Evolutionary conservation across 2,888 invertebrate genomes (phyloP).

Genomic region (Pristionchus japonicus): DNA sequence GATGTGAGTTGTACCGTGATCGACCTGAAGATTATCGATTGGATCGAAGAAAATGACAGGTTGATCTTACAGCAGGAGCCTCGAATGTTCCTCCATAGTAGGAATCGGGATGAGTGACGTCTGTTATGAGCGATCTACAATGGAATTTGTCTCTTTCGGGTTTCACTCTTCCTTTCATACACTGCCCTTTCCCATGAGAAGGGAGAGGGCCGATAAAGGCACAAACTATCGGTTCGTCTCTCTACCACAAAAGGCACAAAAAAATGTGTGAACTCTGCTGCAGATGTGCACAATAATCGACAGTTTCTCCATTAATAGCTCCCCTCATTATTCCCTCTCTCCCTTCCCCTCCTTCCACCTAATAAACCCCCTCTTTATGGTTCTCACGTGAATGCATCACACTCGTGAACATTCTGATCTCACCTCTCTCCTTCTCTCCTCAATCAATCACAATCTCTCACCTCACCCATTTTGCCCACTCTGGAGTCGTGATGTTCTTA

Average conservation of each 20-base stretch:
- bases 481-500: conserved; percentile 62
- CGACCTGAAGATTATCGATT: conserved; percentile 76
- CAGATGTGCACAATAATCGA: not conserved
- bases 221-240: not conserved
- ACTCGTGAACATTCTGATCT: not conserved
- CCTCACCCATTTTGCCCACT: conserved; percentile 67
- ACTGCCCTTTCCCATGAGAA: not conserved
- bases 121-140: conserved; percentile 62
- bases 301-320: not conserved
- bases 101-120: conserved; percentile 65
- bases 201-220: not conserved
- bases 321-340: not conserved
- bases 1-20: conserved; percentile 91
- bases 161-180: not conserved
- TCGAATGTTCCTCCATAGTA: conserved; percentile 71
- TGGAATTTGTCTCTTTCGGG: not conserved
- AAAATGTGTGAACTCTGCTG: not conserved
- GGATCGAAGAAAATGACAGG: not conserved
- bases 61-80: conserved; percentile 49
- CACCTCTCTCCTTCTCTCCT: not conserved
- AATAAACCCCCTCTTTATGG: not conserved
- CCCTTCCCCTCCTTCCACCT: no score
- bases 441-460: conserved; percentile 12
- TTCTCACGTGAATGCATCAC: not conserved
- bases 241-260: not conserved